Conservation (phyloP, 2,113 vertebrate species). For the Daphoenositta chrysoptera region DNA sequence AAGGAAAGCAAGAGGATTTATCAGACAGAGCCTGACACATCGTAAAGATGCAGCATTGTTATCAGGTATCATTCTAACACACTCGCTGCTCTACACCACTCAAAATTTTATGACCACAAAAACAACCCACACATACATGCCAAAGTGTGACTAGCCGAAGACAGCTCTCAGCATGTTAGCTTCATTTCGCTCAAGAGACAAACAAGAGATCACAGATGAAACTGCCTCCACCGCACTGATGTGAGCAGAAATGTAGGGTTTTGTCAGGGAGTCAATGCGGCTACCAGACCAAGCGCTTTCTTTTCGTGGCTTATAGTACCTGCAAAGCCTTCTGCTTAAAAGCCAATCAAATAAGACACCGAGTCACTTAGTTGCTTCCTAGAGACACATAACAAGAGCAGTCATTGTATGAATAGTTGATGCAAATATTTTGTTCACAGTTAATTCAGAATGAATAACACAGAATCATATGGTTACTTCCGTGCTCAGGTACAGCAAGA, state of each 20-base stretch:
- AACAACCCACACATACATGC: conserved; percentile 53
- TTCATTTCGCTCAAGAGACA: conserved; percentile 56
- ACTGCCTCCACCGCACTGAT: conserved; percentile 32
- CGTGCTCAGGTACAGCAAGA: neutral
- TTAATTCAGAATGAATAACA: conserved; percentile 45
- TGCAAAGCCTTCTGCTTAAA: conserved; percentile 37
- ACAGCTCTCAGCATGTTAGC: conserved; percentile 64
- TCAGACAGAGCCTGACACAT: conserved; percentile 53
- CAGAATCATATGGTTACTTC: neutral
- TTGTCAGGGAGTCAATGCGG: conserved; percentile 21
- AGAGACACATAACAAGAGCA: conserved; percentile 13
- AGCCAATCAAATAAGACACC: conserved; percentile 42
- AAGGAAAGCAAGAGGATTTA: conserved; percentile 45
- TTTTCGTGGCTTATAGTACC: neutral
- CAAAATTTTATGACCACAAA: conserved; percentile 64
- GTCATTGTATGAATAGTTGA: neutral
- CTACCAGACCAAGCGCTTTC: neutral
- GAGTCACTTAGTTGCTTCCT: conserved; percentile 15
- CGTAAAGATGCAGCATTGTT: conserved; percentile 61
- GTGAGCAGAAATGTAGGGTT: neutral
- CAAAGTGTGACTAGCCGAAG: conserved; percentile 50
- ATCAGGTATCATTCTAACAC: conserved; percentile 64
- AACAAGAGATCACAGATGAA: conserved; percentile 62
- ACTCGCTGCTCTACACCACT: conserved; percentile 48
- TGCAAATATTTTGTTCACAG: conserved; percentile 36